These are phyloP conservation scores for Pterocles gutturalis DNA, from an alignment of 2,113 vertebrate species.

Conservation along the genomic window DNA sequence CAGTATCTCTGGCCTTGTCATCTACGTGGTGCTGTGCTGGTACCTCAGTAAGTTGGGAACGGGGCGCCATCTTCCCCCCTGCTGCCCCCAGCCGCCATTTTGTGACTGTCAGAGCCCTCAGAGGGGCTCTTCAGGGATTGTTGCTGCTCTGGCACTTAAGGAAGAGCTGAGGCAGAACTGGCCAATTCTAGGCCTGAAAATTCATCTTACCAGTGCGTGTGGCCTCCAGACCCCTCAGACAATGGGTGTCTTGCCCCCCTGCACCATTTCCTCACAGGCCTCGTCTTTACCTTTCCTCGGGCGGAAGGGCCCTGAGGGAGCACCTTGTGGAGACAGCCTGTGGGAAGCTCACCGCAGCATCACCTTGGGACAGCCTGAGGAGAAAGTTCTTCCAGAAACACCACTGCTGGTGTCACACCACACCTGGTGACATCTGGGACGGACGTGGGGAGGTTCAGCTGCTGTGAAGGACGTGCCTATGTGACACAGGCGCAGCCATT, in stretches of 20 bases:
- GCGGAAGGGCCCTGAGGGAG: fast-evolving
- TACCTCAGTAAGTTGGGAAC: fast-evolving
- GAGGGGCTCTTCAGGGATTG: fast-evolving
- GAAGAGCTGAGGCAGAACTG: background rate
- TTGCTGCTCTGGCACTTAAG: background rate
- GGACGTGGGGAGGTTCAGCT: background rate
- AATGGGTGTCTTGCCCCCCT: fast-evolving
- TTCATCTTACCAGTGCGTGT: fast-evolving
- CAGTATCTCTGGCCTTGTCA: fast-evolving
- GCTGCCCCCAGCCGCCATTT: background rate
- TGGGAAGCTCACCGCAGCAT: fast-evolving
- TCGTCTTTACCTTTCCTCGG: background rate
- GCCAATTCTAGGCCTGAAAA: background rate
- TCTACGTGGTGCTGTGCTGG: fast-evolving
- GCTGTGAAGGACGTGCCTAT: background rate
- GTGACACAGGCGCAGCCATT: background rate
- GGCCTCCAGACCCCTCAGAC: background rate
- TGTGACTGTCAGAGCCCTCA: background rate
- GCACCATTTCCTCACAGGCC: fast-evolving
- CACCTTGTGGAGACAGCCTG: background rate
- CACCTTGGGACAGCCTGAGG: background rate
- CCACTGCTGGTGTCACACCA: background rate
- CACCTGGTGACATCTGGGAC: background rate
- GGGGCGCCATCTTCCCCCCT: fast-evolving
- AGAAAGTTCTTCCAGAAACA: background rate